These are phyloP conservation scores for Parasteatoda tepidariorum DNA, from an alignment of 1,140 invertebrate genomes.

Conservation along the genomic window DNA sequence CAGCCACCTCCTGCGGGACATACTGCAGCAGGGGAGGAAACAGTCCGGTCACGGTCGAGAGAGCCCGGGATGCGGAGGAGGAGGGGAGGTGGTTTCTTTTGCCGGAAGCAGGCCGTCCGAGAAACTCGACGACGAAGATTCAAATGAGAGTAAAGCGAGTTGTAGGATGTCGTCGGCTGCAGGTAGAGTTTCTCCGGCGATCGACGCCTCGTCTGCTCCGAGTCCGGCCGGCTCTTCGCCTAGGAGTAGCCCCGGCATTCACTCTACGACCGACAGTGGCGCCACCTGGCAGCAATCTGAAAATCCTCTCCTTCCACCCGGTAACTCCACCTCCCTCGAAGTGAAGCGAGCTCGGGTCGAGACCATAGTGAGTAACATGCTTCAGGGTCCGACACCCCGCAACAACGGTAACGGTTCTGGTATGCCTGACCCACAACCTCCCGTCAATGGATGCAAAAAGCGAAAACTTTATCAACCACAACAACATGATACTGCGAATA, in stretches of 20 bases:
- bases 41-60: constrained; percentile 19
- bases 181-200: background rate
- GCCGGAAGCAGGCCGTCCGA: constrained; percentile 15
- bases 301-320: background rate
- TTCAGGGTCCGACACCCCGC: constrained; percentile 64
- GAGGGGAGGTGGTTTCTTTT: background rate
- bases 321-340: constrained; percentile 69
- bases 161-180: constrained; percentile 43
- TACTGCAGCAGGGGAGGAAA: constrained; percentile 68
- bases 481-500: constrained; percentile 78
- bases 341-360: constrained; percentile 92
- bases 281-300: background rate
- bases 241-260: background rate
- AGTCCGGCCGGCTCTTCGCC: background rate
- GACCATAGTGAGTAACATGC: constrained; percentile 93
- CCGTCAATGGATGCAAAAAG: constrained; percentile 89
- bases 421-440: background rate
- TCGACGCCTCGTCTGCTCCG: constrained; percentile 1
- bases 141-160: constrained; percentile 11
- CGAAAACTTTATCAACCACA: constrained; percentile 96
- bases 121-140: constrained; percentile 68
- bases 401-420: constrained; percentile 1
- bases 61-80: background rate
- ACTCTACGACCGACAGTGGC: background rate
- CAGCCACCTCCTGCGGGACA: constrained; percentile 69